A percentile compares a stretch with the other conserved stretches of the same genome.
Conservation (phyloP, 2,888 invertebrate species). For the Neocrepidodera transversa region DNA sequence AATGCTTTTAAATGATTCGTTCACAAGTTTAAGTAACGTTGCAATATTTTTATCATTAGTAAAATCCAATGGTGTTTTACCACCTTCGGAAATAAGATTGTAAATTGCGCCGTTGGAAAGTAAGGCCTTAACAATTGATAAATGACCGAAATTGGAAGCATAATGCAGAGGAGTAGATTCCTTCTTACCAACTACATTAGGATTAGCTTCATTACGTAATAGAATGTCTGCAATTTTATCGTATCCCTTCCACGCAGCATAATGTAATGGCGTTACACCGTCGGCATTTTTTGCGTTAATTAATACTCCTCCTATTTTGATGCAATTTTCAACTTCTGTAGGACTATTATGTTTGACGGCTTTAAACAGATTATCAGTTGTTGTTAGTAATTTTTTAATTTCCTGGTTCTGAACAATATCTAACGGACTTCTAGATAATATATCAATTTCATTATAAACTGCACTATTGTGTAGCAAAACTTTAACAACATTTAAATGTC, state of each 20-base stretch:
- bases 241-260: not conserved
- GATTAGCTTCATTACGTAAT: not conserved
- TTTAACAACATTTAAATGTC: slow-evolving; percentile 39
- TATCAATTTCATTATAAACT: not conserved
- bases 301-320: slow-evolving; percentile 1
- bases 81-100: slow-evolving; percentile 27
- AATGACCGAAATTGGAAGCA: not conserved
- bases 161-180: not conserved
- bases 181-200: not conserved
- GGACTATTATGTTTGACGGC: slow-evolving; percentile 12
- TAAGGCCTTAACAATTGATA: slow-evolving; percentile 31
- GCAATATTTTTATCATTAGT: not conserved
- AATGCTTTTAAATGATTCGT: not conserved
- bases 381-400: not conserved
- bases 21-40: not conserved
- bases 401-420: not conserved
- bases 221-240: not conserved
- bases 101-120: slow-evolving; percentile 36
- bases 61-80: slow-evolving; percentile 19
- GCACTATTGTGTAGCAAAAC: slow-evolving; percentile 30
- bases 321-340: slow-evolving; percentile 12
- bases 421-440: not conserved
- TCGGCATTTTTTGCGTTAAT: not conserved
- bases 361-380: slow-evolving; percentile 2
- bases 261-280: not conserved